phyloP scores from a whole-genome alignment of 2,888 invertebrate genomes.

The Eurois occulta region DNA sequence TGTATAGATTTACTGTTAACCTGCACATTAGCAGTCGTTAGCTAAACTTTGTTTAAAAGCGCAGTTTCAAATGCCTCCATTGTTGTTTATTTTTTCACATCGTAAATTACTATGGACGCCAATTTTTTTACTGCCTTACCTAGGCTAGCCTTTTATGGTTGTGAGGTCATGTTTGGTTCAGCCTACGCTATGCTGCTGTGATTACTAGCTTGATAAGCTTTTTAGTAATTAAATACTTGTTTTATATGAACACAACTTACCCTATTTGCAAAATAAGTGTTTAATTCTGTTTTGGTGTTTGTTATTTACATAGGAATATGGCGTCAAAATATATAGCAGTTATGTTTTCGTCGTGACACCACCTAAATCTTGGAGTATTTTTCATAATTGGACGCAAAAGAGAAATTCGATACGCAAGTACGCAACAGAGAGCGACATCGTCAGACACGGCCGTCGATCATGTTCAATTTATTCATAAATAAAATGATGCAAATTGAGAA shows the following conservation, averaged over 20 bases:
- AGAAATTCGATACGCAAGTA: conserved; percentile 31
- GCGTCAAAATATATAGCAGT: conserved; percentile 2
- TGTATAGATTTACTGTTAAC: conserved; percentile 54
- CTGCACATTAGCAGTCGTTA: conserved; percentile 44
- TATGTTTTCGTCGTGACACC: background rate
- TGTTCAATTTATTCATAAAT: conserved; percentile 48
- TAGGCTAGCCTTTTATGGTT: conserved; percentile 64
- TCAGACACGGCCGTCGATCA: conserved; percentile 10
- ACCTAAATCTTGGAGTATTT: conserved; percentile 4
- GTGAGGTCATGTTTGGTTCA: conserved; percentile 64
- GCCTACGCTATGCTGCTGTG: conserved; percentile 44
- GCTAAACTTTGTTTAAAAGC: conserved; percentile 25
- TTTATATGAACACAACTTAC: conserved; percentile 22
- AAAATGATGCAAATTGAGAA: conserved; percentile 50
- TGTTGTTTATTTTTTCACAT: conserved; percentile 58
- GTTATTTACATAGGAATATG: too few species aligned
- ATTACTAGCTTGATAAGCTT: conserved; percentile 57
- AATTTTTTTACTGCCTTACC: conserved; percentile 45
- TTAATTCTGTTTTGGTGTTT: conserved; percentile 10
- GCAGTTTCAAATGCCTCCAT: conserved; percentile 41
- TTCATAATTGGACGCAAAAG: conserved; percentile 38
- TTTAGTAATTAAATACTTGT: conserved; percentile 45
- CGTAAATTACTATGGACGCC: conserved; percentile 36
- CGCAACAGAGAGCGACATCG: conserved; percentile 11
- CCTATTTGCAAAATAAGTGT: conserved; percentile 10